Percentiles rank a stretch among this genome's conserved stretches.
Evolutionary conservation across 2,888 invertebrate species (phyloP).

Genomic region (Polydrusus tereticollis): DNA sequence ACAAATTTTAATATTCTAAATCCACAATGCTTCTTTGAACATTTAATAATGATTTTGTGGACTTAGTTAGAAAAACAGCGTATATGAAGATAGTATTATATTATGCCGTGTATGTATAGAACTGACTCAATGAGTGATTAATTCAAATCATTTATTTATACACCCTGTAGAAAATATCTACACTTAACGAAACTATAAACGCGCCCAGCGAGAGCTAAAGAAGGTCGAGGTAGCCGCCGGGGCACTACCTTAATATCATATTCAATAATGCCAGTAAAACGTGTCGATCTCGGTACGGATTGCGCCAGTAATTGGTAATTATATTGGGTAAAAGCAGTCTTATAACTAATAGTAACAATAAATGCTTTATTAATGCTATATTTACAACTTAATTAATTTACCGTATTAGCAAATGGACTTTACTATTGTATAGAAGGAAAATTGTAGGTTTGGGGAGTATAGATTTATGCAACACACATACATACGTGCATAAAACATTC

Average conservation of each 20-base stretch:
- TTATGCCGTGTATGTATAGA: too few species aligned
- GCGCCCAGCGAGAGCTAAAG: background rate
- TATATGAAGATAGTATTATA: too few species aligned
- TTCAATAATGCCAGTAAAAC: slow-evolving; percentile 19
- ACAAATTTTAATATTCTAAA: too few species aligned
- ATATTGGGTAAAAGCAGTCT: background rate
- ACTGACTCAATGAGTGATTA: too few species aligned
- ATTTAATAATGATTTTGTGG: too few species aligned
- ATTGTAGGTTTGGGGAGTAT: too few species aligned
- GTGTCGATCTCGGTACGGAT: slow-evolving; percentile 17
- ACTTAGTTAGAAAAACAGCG: too few species aligned
- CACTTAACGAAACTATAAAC: background rate
- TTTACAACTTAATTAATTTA: slow-evolving; percentile 5
- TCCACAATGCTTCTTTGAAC: too few species aligned
- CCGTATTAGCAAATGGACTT: background rate
- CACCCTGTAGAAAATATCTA: background rate
- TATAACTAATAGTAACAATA: slow-evolving; percentile 8
- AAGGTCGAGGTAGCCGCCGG: slow-evolving; percentile 4
- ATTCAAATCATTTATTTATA: too few species aligned
- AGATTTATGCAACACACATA: too few species aligned
- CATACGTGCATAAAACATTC: too few species aligned
- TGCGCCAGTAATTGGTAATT: background rate
- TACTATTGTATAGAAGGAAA: background rate
- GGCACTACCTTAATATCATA: slow-evolving; percentile 9
- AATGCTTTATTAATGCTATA: background rate